phyloP scores from a whole-genome alignment of 2,113 vertebrate species.

The Saguinus midas region DNA sequence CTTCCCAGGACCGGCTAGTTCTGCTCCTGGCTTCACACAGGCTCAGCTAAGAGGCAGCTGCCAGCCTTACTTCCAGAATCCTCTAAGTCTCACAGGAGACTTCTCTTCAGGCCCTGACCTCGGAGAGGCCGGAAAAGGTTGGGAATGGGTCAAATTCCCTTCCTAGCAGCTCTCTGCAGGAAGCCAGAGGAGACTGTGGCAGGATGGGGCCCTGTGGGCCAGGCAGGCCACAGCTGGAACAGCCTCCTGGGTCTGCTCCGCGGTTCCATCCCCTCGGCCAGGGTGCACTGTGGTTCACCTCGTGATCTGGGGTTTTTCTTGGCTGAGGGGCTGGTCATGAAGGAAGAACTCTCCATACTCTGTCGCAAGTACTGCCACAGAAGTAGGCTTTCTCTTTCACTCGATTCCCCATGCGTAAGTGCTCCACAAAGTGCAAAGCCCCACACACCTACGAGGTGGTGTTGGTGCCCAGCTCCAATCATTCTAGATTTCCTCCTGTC shows the following conservation, averaged over 20 bases:
- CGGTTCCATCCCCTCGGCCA: not conserved
- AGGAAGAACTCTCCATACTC: not conserved
- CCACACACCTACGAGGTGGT: too few relatives aligned
- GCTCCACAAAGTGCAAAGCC: not conserved
- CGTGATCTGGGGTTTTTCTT: not conserved
- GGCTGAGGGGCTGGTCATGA: not conserved
- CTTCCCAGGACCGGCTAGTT: fast-evolving
- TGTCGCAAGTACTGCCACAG: not conserved
- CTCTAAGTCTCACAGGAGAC: not conserved
- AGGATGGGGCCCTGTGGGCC: fast-evolving
- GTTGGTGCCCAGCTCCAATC: not conserved
- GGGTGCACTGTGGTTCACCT: not conserved
- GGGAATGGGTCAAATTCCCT: not conserved
- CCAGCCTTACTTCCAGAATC: not conserved
- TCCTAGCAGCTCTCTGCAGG: not conserved
- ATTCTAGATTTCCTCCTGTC: not conserved
- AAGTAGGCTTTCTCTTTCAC: not conserved
- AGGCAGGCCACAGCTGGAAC: not conserved
- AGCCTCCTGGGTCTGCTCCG: not conserved
- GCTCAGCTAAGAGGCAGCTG: not conserved
- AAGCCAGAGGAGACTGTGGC: not conserved
- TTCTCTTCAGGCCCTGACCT: not conserved
- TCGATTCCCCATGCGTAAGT: not conserved
- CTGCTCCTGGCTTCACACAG: not conserved
- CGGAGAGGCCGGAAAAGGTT: not conserved